phyloP scores from a whole-genome alignment of 1,140 invertebrate species.

The Planococcus citri region DNA sequence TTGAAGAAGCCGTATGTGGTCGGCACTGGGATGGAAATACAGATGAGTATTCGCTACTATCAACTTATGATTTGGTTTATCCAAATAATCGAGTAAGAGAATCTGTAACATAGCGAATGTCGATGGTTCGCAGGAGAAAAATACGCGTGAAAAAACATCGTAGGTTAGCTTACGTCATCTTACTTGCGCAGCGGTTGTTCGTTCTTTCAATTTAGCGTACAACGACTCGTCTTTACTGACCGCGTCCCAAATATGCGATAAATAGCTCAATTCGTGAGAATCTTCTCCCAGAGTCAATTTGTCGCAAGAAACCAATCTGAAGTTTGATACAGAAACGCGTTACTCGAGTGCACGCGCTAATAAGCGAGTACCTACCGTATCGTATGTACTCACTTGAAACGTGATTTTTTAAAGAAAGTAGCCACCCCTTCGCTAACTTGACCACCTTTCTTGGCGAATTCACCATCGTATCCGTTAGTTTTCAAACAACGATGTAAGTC shows the following conservation, averaged over 20 bases:
- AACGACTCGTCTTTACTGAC: conserved; percentile 32
- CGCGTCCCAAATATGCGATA: conserved; percentile 31
- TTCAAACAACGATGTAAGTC: conserved; percentile 51
- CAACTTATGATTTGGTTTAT: conserved; percentile 31
- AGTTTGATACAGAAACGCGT: conserved; percentile 15
- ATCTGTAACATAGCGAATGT: background rate
- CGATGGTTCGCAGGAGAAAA: no score
- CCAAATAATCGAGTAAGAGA: background rate
- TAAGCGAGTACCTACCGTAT: no score
- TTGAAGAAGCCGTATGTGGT: conserved; percentile 74
- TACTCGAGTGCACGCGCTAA: no score
- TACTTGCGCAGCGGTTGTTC: conserved; percentile 34
- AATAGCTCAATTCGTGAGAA: conserved; percentile 31
- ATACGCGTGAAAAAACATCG: no score
- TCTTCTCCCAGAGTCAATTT: conserved; percentile 45
- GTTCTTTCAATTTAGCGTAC: conserved; percentile 31
- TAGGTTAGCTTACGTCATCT: background rate
- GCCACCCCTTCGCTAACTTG: conserved; percentile 64
- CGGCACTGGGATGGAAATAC: conserved; percentile 78
- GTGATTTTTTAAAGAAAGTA: conserved; percentile 51
- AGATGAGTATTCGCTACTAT: conserved; percentile 81
- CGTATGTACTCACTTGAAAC: conserved; percentile 41
- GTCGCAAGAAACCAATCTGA: conserved; percentile 37
- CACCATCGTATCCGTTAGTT: conserved; percentile 41
- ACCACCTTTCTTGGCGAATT: conserved; percentile 57